Percentiles rank a stretch among this genome's conserved stretches.
phyloP scores from a whole-genome alignment of 2,888 invertebrate species.

The Harpagoxenus sublaevis region DNA sequence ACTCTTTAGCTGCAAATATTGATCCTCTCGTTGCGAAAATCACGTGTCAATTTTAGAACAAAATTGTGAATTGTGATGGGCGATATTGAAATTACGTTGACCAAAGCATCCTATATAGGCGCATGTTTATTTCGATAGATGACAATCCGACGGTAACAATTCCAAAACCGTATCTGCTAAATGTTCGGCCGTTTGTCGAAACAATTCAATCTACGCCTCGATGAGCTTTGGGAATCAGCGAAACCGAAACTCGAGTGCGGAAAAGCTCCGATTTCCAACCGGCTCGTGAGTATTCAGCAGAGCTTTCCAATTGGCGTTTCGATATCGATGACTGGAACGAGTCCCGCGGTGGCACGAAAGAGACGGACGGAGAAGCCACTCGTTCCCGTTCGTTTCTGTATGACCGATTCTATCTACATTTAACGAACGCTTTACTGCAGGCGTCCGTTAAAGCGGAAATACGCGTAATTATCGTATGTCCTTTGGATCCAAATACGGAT shows the following conservation, averaged over 20 bases:
- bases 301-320: conserved; percentile 57
- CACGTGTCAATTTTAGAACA: not conserved
- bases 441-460: conserved; percentile 22
- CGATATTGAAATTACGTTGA: conserved; percentile 18
- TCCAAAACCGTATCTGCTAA: conserved; percentile 39
- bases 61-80: not conserved
- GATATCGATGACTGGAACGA: conserved; percentile 54
- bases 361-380: conserved; percentile 46
- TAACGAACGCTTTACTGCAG: conserved; percentile 23
- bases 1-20: not conserved
- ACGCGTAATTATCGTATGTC: conserved; percentile 1
- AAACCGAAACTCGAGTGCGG: conserved; percentile 58
- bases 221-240: conserved; percentile 52
- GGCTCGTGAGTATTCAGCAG: conserved; percentile 49
- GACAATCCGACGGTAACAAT: conserved; percentile 41
- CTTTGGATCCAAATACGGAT: not conserved
- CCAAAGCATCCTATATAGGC: not conserved
- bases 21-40: not conserved
- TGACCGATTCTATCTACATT: conserved; percentile 41
- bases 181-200: conserved; percentile 47
- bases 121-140: conserved; percentile 25
- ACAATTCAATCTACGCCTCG: conserved; percentile 56
- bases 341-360: conserved; percentile 29
- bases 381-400: conserved; percentile 39
- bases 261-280: conserved; percentile 60